Percentiles rank a stretch among this genome's conserved stretches.
Conservation (phyloP, 2,113 vertebrate genomes). For the Pao palembangensis region DNA sequence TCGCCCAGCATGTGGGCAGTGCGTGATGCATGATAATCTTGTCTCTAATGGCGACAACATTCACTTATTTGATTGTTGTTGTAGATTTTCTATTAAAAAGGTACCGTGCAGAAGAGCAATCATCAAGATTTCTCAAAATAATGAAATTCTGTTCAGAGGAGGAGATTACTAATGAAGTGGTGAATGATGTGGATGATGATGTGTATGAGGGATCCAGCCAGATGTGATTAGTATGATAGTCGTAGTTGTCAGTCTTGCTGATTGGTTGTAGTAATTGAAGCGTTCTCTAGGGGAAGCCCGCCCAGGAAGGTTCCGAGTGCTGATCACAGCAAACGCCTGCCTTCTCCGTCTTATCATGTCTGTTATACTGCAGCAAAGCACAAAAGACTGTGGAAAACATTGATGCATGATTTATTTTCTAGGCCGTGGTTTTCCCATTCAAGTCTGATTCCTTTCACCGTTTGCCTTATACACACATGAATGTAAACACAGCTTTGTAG, state of each 20-base stretch:
- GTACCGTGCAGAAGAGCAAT: conserved; percentile 29
- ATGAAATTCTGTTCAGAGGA: conserved; percentile 38
- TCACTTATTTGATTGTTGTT: conserved; percentile 49
- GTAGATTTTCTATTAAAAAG: conserved; percentile 44
- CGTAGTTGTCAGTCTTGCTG: conserved; percentile 32
- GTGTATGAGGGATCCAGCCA: conserved; percentile 19
- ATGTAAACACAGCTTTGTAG: conserved; percentile 21
- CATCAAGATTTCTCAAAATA: conserved; percentile 47
- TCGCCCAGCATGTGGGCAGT: no score
- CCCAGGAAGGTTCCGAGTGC: conserved; percentile 1
- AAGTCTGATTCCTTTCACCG: conserved; percentile 41
- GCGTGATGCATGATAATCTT: conserved; percentile 21
- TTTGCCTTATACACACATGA: conserved; percentile 12
- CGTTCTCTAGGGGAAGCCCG: conserved; percentile 2
- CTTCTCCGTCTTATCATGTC: not conserved
- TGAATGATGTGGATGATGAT: conserved; percentile 26
- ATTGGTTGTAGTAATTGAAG: conserved; percentile 31
- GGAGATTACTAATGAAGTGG: conserved; percentile 57
- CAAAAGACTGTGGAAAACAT: not conserved
- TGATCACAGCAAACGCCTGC: conserved; percentile 12
- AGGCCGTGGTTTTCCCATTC: conserved; percentile 14
- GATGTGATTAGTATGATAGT: conserved; percentile 33
- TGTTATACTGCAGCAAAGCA: conserved; percentile 18
- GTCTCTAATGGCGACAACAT: conserved; percentile 12
- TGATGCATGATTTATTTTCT: conserved; percentile 44